Evolutionary conservation across 2,888 invertebrate genomes (phyloP).

Genomic region (Cryptocephalus moraei): DNA sequence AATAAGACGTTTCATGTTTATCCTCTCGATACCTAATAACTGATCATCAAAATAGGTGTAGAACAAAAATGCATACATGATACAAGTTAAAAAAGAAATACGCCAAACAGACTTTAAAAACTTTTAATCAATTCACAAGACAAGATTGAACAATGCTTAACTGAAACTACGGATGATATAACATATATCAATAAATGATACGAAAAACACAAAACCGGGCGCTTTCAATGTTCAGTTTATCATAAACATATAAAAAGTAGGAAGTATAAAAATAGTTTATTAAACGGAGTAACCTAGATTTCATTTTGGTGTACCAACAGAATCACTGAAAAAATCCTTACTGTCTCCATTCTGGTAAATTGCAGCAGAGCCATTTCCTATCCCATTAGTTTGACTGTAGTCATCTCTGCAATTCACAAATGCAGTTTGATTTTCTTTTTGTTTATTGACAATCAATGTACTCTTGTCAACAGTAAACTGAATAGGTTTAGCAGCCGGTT

Average conservation of each 20-base stretch:
- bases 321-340: neutral
- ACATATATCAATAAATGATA: neutral
- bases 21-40: neutral
- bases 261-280: neutral
- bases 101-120: no score
- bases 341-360: neutral
- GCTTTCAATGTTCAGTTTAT: no score
- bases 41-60: neutral
- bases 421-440: neutral
- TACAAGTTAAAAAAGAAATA: neutral
- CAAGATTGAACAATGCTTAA: no score
- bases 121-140: no score
- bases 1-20: no score
- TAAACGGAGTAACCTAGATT: neutral
- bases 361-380: no score
- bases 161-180: no score
- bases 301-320: neutral
- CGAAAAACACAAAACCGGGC: no score
- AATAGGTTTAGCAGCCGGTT: conserved; percentile 92
- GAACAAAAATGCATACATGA: neutral
- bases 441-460: conserved; percentile 28
- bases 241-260: neutral
- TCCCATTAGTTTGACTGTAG: neutral
- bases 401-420: neutral
- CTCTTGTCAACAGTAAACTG: conserved; percentile 96